Evolutionary conservation across 2,113 vertebrate species (phyloP).

Genomic region (Rattus rattus): DNA sequence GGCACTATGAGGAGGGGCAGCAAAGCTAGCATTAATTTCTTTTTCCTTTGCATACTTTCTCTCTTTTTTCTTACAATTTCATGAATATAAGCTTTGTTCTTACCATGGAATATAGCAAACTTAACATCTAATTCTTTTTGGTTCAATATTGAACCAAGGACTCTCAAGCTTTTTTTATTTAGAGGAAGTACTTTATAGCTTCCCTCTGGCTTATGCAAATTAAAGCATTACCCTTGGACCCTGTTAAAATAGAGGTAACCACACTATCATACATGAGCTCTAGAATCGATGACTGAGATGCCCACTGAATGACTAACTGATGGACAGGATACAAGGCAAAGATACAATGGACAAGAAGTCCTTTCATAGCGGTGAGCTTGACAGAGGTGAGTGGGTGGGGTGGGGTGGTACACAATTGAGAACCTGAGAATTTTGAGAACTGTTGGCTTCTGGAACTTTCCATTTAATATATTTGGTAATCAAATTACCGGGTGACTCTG

Average conservation of each 20-base stretch:
- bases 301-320: neutral
- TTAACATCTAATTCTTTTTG: neutral
- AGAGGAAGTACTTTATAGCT: neutral
- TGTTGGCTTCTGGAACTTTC: neutral
- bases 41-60: neutral
- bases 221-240: neutral
- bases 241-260: neutral
- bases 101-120: neutral
- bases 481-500: neutral
- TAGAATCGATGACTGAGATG: neutral
- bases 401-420: neutral
- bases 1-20: neutral
- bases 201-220: neutral
- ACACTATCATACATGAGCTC: neutral
- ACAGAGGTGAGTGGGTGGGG: neutral
- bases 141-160: neutral
- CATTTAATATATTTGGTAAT: neutral
- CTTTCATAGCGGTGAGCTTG: neutral
- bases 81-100: neutral
- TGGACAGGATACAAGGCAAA: neutral
- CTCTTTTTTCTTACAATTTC: neutral
- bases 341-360: neutral
- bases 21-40: neutral
- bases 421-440: neutral
- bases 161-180: neutral